phyloP scores from a whole-genome alignment of 2,888 invertebrate species.

The Drosophila monieri region DNA sequence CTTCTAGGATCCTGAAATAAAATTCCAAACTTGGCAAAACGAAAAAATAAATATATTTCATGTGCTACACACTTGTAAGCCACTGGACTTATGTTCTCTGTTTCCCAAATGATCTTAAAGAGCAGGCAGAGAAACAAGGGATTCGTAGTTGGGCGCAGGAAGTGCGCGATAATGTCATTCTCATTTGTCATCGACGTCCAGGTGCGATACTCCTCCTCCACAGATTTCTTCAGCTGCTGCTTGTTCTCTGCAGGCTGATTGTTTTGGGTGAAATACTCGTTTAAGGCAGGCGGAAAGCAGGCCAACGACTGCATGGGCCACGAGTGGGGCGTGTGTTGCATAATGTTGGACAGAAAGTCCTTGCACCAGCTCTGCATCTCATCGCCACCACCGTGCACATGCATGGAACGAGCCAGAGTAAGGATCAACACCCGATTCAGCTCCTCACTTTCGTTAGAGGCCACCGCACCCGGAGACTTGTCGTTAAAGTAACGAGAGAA shows the following conservation, averaged over 20 bases:
- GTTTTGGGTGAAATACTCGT: slow-evolving; percentile 95
- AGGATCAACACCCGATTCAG: slow-evolving; percentile 96
- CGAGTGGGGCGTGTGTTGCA: slow-evolving; percentile 97
- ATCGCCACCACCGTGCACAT: slow-evolving; percentile 91
- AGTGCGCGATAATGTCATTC: slow-evolving; percentile 97
- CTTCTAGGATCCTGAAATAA: slow-evolving; percentile 91
- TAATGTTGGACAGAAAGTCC: slow-evolving; percentile 94
- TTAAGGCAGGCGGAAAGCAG: slow-evolving; percentile 94
- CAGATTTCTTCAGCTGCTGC: slow-evolving; percentile 94
- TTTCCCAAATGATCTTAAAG: slow-evolving; percentile 98
- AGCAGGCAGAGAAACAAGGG: slow-evolving; percentile 95
- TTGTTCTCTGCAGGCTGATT: slow-evolving; percentile 95
- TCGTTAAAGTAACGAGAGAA: slow-evolving; percentile 95
- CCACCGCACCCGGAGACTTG: slow-evolving; percentile 89
- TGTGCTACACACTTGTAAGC: slow-evolving; percentile 92
- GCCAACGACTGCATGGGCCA: slow-evolving; percentile 97
- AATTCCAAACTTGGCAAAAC: slow-evolving; percentile 1
- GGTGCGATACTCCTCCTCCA: slow-evolving; percentile 97
- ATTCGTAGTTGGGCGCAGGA: slow-evolving; percentile 96
- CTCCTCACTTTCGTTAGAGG: slow-evolving; percentile 97
- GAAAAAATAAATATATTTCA: not conserved
- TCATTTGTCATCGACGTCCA: slow-evolving; percentile 99
- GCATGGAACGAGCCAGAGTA: slow-evolving; percentile 96
- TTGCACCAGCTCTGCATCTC: slow-evolving; percentile 90
- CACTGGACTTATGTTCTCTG: slow-evolving; percentile 95